Base-by-base conservation (phyloP, 1,140 invertebrate species). In the Muscidifurax raptorellus region DNA sequence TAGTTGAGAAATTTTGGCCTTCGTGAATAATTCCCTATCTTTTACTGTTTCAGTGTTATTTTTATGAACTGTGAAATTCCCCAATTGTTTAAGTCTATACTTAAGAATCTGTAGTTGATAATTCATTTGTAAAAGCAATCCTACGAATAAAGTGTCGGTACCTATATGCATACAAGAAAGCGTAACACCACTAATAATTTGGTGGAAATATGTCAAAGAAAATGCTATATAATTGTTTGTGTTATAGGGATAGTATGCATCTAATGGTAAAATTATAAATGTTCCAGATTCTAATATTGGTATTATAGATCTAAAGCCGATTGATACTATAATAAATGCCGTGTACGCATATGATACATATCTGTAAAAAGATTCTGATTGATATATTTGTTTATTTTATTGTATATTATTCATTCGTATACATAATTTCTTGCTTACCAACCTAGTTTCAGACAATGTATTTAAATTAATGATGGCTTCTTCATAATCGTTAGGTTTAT, bases 191-290 rank as follows among this genome's bases (percentile, higher is more conserved):
- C 76, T 74, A 4, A 80, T 13, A 22, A 79, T 27, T 79, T 80
- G 83, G 22, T 74, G 69, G 32, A 79, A 27, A 44, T 74, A 74
- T 7, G 67, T 72, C 18, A 84, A 64, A 18, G n/a, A 79, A 66
- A 59, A 84, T 40, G 18, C 9, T 12, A 66, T 25, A 12, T 44
- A 12, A 66, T 80, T 80, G 9, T 74, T 22, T 0, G 64, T 9
- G 18, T 52, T 40, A 25, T 80, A 80, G 22, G 83, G 76, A 74
- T 80, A 80, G 44, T 67, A 84, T 2, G 15, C 44, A 25, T 78
- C 47, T 9, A 84, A 22, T 22, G 83, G 83, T 30, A 84, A 80
- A 74, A 74, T 66, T 30, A 36, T n/a, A 32, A 72, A 52, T 13
- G 10, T 74, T 72, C 27, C 25, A 13, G 67, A 59, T 44, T 79